Conservation (phyloP, 2,113 vertebrate species). For the Apaloderma vittatum region DNA sequence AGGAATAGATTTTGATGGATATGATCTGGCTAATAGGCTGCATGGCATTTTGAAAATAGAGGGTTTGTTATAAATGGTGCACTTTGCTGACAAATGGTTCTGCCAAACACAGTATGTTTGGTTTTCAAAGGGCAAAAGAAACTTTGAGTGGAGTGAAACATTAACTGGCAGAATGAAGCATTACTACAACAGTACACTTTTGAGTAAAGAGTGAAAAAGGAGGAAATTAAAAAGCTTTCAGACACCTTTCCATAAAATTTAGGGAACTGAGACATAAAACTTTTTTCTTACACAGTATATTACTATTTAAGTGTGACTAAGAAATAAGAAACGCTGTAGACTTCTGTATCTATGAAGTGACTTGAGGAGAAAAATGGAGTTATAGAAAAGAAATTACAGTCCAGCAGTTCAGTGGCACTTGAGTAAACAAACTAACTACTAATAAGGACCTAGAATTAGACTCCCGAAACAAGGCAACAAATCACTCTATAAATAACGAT, state of each 20-base stretch:
- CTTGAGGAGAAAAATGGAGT: background rate
- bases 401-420: background rate
- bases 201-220: background rate
- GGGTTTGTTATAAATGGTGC: background rate
- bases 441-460: background rate
- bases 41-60: background rate
- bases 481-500: background rate
- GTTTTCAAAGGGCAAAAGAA: background rate
- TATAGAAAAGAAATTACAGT: background rate
- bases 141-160: background rate
- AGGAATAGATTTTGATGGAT: background rate
- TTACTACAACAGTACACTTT: background rate
- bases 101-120: background rate
- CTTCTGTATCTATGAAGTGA: background rate
- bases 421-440: background rate
- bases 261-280: background rate
- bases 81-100: background rate
- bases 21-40: background rate
- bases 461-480: background rate
- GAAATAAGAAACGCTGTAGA: background rate
- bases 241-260: background rate
- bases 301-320: background rate
- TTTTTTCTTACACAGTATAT: background rate
- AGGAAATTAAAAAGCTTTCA: background rate
- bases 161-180: background rate